Conservation (phyloP, 2,113 vertebrate genomes). For the Trogon melanurus region DNA sequence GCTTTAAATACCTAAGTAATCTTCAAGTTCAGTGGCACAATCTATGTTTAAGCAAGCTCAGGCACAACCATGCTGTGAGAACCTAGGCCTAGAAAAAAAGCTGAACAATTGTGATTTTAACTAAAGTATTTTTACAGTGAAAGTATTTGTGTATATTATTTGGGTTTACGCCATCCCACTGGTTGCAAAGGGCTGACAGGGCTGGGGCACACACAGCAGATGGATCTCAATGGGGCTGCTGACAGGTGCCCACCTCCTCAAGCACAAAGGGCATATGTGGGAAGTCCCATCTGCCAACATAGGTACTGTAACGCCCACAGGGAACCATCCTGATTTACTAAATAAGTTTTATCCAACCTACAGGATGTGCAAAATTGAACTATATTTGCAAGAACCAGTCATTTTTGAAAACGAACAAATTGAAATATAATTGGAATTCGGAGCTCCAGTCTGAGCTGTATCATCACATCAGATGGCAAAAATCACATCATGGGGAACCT, state of each 20-base stretch:
- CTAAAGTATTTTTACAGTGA: background rate
- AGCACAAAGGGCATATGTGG: background rate
- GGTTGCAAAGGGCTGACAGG: background rate
- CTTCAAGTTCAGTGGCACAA: background rate
- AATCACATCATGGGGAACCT: background rate
- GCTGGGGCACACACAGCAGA: background rate
- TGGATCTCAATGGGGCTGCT: background rate
- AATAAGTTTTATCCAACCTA: background rate
- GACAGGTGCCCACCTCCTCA: rapidly evolving
- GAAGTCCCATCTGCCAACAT: slow-evolving; percentile 20
- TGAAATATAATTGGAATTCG: background rate
- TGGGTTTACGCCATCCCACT: background rate
- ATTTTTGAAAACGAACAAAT: slow-evolving; percentile 15
- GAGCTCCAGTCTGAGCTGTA: background rate
- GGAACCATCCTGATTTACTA: background rate
- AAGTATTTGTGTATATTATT: background rate
- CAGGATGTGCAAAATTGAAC: background rate
- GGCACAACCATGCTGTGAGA: background rate
- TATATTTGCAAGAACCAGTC: slow-evolving; percentile 17
- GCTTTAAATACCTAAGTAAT: background rate
- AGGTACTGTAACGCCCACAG: background rate
- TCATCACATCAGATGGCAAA: slow-evolving; percentile 15
- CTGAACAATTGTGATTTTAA: background rate
- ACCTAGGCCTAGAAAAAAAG: background rate
- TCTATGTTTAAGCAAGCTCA: background rate